Percentiles rank a stretch among this genome's conserved stretches.
Evolutionary conservation across 1,140 invertebrate genomes (phyloP).

Genomic region (Ditylenchus dipsaci): DNA sequence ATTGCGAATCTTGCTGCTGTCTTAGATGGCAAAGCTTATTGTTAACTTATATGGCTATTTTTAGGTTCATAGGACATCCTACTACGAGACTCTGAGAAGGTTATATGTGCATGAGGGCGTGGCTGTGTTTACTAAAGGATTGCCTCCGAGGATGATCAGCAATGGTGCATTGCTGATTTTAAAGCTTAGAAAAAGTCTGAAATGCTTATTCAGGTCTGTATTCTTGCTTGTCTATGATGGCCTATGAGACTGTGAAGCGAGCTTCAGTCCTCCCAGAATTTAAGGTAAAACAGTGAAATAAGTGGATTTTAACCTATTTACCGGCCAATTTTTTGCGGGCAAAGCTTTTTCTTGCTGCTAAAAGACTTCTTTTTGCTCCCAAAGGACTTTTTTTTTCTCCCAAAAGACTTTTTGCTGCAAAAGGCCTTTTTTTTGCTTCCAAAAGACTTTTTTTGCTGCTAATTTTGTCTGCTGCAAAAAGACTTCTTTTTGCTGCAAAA

Average conservation of each 20-base stretch:
- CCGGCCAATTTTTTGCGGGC: no score
- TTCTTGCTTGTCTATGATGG: slow-evolving; percentile 53
- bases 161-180: slow-evolving; percentile 20
- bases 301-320: no score
- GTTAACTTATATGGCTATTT: slow-evolving; percentile 16
- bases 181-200: not conserved
- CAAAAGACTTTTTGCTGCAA: no score
- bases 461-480: no score
- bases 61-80: slow-evolving; percentile 54
- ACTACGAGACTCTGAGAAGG: slow-evolving; percentile 48
- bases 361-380: no score
- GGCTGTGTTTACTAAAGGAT: slow-evolving; percentile 53
- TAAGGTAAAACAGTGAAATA: not conserved
- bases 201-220: slow-evolving; percentile 32
- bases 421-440: no score
- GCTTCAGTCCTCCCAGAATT: slow-evolving; percentile 53
- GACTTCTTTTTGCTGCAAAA: no score
- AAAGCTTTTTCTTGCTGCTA: no score
- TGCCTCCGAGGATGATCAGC: slow-evolving; percentile 52
- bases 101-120: slow-evolving; percentile 44
- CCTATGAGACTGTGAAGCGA: slow-evolving; percentile 54
- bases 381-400: no score
- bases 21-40: no score
- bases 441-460: no score
- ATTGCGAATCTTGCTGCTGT: no score